phyloP scores from a whole-genome alignment of 2,888 invertebrate species.

The Bugula neritina region DNA sequence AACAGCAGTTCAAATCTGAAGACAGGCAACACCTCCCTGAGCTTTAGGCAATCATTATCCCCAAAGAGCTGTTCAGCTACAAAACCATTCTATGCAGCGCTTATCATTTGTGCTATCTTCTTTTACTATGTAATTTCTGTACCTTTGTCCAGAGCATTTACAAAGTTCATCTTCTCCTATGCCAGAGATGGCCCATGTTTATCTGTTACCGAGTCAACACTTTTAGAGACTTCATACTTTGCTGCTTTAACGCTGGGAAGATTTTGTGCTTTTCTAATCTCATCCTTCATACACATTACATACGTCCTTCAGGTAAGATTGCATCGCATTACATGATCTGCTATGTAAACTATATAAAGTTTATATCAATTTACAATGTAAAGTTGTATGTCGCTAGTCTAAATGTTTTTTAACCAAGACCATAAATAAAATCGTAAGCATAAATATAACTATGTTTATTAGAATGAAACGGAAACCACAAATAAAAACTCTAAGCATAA shows the following conservation, averaged over 20 bases:
- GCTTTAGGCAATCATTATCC: neutral
- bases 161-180: slow-evolving; percentile 38
- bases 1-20: neutral
- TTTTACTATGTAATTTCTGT: slow-evolving; percentile 5
- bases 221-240: slow-evolving; percentile 38
- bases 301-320: slow-evolving; percentile 24
- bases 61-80: neutral
- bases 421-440: too few species aligned
- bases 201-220: slow-evolving; percentile 34
- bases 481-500: too few species aligned
- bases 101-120: neutral
- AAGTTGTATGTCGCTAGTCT: too few species aligned
- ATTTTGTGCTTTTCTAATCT: slow-evolving; percentile 33
- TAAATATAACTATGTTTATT: too few species aligned
- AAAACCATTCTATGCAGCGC: neutral
- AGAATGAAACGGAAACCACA: too few species aligned
- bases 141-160: slow-evolving; percentile 35
- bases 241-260: slow-evolving; percentile 36
- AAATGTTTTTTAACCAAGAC: too few species aligned
- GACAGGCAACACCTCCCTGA: neutral
- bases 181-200: slow-evolving; percentile 37
- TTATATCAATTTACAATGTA: too few species aligned
- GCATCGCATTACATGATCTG: too few species aligned
- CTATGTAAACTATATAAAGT: too few species aligned
- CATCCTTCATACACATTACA: slow-evolving; percentile 6